Conservation (phyloP, 2,113 vertebrate species). For the Hymenochirus boettgeri region DNA sequence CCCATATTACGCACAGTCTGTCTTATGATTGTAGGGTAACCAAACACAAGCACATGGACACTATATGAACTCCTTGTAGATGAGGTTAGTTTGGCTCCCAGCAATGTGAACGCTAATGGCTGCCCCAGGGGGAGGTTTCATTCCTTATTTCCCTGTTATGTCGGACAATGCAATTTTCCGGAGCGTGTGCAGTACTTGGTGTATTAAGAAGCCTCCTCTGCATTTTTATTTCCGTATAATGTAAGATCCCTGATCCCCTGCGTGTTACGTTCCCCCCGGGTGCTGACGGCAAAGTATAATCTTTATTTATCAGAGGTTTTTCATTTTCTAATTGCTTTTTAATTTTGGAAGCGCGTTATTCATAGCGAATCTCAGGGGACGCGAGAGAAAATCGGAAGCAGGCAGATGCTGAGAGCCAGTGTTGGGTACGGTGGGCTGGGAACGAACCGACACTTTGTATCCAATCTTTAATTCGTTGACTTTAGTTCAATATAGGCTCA, state of each 20-base stretch:
- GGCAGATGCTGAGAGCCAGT: conserved; percentile 15
- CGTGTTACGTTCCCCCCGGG: conserved; percentile 2
- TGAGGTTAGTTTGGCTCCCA: too few relatives aligned
- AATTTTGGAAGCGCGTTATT: conserved; percentile 37
- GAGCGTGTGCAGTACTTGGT: too few relatives aligned
- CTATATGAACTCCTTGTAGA: too few relatives aligned
- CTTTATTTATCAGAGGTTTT: conserved; percentile 33
- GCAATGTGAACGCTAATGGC: too few relatives aligned
- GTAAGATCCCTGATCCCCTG: not conserved
- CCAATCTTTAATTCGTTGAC: conserved; percentile 1
- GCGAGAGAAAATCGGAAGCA: conserved; percentile 10
- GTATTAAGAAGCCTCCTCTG: too few relatives aligned
- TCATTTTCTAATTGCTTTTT: conserved; percentile 35
- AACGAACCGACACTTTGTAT: not conserved
- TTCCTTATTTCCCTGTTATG: too few relatives aligned
- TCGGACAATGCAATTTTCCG: too few relatives aligned
- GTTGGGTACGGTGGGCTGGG: conserved; percentile 9
- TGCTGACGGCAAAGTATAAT: conserved; percentile 26
- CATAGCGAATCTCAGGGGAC: conserved; percentile 24
- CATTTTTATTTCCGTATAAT: too few relatives aligned
- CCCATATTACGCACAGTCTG: too few relatives aligned
- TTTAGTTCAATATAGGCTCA: conserved; percentile 4
- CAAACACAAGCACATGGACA: too few relatives aligned
- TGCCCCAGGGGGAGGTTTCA: too few relatives aligned
- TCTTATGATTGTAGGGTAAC: too few relatives aligned